Evolutionary conservation across 2,113 vertebrate species (phyloP).

Genomic region (Ancistrus triradiatus): DNA sequence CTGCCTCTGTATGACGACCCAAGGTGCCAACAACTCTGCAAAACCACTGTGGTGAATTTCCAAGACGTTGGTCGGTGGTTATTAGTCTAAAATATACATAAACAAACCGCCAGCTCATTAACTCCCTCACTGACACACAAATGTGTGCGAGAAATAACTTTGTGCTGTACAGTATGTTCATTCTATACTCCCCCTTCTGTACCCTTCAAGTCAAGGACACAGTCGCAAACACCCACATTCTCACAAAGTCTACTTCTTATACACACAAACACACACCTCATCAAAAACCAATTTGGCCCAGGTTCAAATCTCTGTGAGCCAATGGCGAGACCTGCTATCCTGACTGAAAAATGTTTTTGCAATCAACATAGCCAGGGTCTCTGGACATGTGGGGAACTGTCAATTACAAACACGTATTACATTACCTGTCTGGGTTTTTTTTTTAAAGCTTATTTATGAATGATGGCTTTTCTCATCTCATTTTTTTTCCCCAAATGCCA

Average conservation of each 20-base stretch:
- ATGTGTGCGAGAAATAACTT: too few species aligned
- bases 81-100: too few species aligned
- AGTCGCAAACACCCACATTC: too few species aligned
- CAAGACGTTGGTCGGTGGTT: too few species aligned
- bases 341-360: conserved; percentile 24
- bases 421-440: not conserved
- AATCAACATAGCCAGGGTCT: conserved; percentile 23
- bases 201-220: not conserved
- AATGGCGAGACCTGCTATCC: conserved; percentile 14
- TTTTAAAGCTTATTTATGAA: not conserved
- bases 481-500: too few species aligned
- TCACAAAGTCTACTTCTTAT: too few species aligned
- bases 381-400: conserved; percentile 7
- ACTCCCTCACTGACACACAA: too few species aligned
- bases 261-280: not conserved
- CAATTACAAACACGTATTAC: not conserved
- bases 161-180: too few species aligned
- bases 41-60: too few species aligned
- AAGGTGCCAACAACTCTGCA: too few species aligned
- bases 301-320: conserved; percentile 19
- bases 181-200: not conserved
- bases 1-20: too few species aligned
- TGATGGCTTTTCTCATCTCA: not conserved
- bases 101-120: too few species aligned
- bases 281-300: conserved; percentile 32